A percentile compares a stretch with the other conserved stretches of the same genome.
phyloP scores from a whole-genome alignment of 2,888 invertebrate species.

The Pheosia tremula region DNA sequence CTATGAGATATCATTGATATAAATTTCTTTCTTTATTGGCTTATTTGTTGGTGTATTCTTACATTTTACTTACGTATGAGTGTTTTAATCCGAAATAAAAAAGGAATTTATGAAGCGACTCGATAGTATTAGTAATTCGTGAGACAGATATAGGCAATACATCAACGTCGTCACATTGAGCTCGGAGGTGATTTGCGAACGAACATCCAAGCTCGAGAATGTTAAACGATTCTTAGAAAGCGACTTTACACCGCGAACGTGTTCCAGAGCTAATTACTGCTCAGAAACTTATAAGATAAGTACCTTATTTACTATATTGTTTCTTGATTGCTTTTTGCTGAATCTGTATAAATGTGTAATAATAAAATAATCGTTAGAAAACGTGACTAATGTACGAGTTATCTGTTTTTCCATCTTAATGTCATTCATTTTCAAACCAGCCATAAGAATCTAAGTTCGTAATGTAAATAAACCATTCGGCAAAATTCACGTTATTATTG shows the following conservation, averaged over 20 bases:
- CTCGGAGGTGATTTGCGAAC: conserved; percentile 64
- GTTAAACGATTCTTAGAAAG: conserved; percentile 51
- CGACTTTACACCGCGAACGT: conserved; percentile 23
- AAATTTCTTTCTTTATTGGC: neutral
- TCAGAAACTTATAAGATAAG: neutral
- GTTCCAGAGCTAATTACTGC: conserved; percentile 30
- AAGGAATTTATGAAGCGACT: conserved; percentile 32
- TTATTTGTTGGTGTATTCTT: neutral
- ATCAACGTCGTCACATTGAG: conserved; percentile 62
- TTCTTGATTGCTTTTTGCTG: no score
- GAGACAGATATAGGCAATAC: conserved; percentile 57
- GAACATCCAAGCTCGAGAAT: conserved; percentile 54
- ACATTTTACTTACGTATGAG: conserved; percentile 5
- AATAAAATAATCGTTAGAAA: no score
- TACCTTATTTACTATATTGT: neutral
- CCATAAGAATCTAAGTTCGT: no score
- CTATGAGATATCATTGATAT: neutral
- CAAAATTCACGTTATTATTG: neutral
- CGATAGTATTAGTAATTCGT: conserved; percentile 44
- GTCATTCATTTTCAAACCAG: no score
- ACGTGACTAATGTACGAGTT: no score
- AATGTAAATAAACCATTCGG: neutral
- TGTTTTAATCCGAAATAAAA: conserved; percentile 10
- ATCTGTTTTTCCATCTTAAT: no score
- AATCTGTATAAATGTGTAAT: no score